Percentiles rank a stretch among this genome's conserved stretches.
Conservation (phyloP, 2,113 vertebrate species). For the Setophaga kirtlandii region DNA sequence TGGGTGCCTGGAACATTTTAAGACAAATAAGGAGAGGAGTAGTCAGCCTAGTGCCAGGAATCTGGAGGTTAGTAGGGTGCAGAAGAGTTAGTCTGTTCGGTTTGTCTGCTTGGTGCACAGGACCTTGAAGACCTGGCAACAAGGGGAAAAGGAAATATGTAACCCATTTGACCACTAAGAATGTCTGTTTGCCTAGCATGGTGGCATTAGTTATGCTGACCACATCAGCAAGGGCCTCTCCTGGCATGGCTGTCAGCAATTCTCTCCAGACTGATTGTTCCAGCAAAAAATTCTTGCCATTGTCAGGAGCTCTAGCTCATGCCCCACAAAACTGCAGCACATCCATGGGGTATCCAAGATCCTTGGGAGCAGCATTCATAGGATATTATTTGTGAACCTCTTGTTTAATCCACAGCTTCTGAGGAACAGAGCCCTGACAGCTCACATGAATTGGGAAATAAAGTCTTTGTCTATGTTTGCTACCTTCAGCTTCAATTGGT, state of each 20-base stretch:
- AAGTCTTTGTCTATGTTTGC: not conserved
- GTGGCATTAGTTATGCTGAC: not conserved
- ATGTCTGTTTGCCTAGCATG: not conserved
- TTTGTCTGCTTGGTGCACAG: not conserved
- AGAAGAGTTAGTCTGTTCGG: not conserved
- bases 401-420: not conserved
- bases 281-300: not conserved
- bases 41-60: not conserved
- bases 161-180: not conserved
- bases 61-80: not conserved
- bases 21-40: not conserved
- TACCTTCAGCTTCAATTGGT: not conserved
- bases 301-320: not conserved
- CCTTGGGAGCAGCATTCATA: not conserved
- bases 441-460: not conserved
- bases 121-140: not conserved
- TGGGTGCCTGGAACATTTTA: not conserved
- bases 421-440: not conserved
- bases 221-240: fast-evolving
- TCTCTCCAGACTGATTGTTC: not conserved
- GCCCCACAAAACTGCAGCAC: not conserved
- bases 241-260: not conserved
- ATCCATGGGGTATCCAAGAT: not conserved
- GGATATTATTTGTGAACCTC: not conserved
- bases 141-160: not conserved